phyloP scores from a whole-genome alignment of 92 coral and sea anemone species.

The Pocillopora meandrina region DNA sequence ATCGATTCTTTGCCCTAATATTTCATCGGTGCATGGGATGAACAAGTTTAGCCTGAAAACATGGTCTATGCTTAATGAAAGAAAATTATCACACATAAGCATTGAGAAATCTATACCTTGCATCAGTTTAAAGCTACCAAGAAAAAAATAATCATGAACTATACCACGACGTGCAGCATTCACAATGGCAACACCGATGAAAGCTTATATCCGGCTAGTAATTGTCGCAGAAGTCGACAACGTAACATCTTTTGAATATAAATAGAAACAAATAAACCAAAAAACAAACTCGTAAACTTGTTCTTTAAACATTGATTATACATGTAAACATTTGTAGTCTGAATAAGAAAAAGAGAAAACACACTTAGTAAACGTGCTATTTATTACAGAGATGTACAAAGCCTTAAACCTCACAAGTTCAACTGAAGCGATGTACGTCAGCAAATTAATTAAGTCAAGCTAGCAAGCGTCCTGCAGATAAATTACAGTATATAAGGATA shows the following conservation, averaged over 20 bases:
- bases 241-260: not conserved
- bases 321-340: not conserved
- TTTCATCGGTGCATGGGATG: not conserved
- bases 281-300: not conserved
- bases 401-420: not conserved
- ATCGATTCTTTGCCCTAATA: not conserved
- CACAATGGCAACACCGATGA: not conserved
- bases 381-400: not conserved
- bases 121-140: conserved; percentile 21
- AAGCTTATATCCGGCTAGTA: not conserved
- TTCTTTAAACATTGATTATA: not conserved
- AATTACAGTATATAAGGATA: conserved; percentile 72
- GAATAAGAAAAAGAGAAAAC: not conserved
- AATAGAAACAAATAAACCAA: conserved; percentile 10
- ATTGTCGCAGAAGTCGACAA: not conserved
- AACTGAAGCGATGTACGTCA: not conserved
- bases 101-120: not conserved
- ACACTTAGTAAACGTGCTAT: not conserved
- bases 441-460: not conserved
- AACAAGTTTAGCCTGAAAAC: not conserved
- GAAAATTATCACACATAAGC: not conserved
- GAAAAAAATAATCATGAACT: conserved; percentile 5
- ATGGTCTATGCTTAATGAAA: not conserved
- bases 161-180: not conserved
- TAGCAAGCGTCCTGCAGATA: not conserved